Conservation (phyloP, 2,113 vertebrate species). For the Solea senegalensis region DNA sequence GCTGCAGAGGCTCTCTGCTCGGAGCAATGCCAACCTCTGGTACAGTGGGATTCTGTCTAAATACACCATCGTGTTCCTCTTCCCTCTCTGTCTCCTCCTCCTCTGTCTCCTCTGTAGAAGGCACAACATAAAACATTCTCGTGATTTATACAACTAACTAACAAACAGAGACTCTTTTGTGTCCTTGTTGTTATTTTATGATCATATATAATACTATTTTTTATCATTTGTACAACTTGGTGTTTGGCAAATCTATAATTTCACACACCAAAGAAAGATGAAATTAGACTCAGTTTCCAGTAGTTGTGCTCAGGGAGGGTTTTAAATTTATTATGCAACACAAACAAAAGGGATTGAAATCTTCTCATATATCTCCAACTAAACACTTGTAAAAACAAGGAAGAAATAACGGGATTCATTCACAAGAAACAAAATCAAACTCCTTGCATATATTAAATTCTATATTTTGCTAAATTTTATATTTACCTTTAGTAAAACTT, state of each 20-base stretch:
- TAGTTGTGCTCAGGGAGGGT: too few species aligned
- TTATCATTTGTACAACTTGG: too few species aligned
- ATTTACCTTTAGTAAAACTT: slow-evolving; percentile 46
- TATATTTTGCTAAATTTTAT: neutral
- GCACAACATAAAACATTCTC: neutral
- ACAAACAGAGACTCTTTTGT: too few species aligned
- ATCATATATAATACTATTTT: too few species aligned
- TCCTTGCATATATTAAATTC: neutral
- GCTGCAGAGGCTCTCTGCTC: slow-evolving; percentile 73
- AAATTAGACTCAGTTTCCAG: too few species aligned
- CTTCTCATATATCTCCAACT: neutral
- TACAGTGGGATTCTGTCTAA: slow-evolving; percentile 67
- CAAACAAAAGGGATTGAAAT: neutral
- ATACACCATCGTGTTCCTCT: slow-evolving; percentile 18
- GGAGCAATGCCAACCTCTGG: slow-evolving; percentile 66
- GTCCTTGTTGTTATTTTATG: too few species aligned
- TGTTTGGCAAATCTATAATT: too few species aligned
- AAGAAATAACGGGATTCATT: neutral
- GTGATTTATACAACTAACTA: too few species aligned
- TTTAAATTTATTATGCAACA: too few species aligned
- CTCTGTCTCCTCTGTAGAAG: slow-evolving; percentile 31
- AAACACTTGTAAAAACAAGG: too few species aligned
- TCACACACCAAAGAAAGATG: too few species aligned
- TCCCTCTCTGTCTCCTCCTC: slow-evolving; percentile 27
- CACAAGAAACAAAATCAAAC: neutral